These are phyloP conservation scores for Stratiomys singularior DNA, from an alignment of 2,888 invertebrate species.

Conservation along the genomic window DNA sequence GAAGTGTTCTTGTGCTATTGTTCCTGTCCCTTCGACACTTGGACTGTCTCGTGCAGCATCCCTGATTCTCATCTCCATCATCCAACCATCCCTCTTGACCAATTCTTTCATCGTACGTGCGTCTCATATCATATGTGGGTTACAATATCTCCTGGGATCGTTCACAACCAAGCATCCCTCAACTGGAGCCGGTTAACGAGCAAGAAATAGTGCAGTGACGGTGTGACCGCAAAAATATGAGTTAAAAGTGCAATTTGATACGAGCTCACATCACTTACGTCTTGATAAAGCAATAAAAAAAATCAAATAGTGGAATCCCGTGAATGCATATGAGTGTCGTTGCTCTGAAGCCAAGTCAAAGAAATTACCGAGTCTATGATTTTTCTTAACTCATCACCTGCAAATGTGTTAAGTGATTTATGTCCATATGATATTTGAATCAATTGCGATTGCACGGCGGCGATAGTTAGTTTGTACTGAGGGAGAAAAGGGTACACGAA, in stretches of 20 bases:
- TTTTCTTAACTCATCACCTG: background rate
- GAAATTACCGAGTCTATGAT: background rate
- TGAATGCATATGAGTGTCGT: slow-evolving; percentile 12
- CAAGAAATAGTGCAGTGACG: slow-evolving; percentile 36
- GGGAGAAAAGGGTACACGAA: background rate
- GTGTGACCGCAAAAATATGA: slow-evolving; percentile 39
- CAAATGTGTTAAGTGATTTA: background rate
- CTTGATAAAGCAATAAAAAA: slow-evolving; percentile 1
- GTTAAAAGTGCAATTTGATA: slow-evolving; percentile 34
- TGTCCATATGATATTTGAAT: background rate
- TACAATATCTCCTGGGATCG: slow-evolving; percentile 16
- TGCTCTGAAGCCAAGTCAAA: background rate
- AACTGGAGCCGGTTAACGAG: slow-evolving; percentile 19
- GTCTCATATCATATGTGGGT: slow-evolving; percentile 29
- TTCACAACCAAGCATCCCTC: slow-evolving; percentile 30
- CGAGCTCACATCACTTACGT: slow-evolving; percentile 3
- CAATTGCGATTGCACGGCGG: background rate
- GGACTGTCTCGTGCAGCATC: background rate
- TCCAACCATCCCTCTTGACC: background rate
- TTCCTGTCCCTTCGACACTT: slow-evolving; percentile 19
- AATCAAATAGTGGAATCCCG: slow-evolving; percentile 22
- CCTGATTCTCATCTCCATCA: background rate
- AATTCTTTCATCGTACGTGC: background rate
- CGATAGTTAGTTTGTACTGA: background rate
- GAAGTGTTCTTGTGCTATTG: background rate